Percentiles rank a stretch among this genome's conserved stretches.
phyloP scores from a whole-genome alignment of 2,797 vertebrate species.

The Anguilla anguilla region DNA sequence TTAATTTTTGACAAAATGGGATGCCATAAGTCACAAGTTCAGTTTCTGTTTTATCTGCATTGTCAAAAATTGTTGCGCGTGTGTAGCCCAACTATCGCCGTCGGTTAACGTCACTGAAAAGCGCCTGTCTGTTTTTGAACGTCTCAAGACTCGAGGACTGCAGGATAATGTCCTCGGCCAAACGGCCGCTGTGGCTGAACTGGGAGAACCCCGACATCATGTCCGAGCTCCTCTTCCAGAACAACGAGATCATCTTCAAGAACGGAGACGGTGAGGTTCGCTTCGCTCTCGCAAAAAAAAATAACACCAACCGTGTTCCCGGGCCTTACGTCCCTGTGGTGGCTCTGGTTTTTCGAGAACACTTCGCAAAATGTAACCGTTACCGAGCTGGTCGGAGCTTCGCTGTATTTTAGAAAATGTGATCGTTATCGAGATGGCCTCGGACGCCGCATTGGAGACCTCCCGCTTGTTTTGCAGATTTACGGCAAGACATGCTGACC shows the following conservation, averaged over 20 bases:
- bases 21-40: too few relatives aligned
- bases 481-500: constrained; percentile 96
- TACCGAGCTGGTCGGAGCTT: neutral
- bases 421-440: neutral
- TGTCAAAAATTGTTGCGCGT: neutral
- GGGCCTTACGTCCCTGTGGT: neutral
- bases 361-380: neutral
- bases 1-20: too few relatives aligned
- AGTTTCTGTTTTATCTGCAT: neutral
- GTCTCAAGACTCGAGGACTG: constrained; percentile 89
- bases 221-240: constrained; percentile 96
- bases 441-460: neutral
- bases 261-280: constrained; percentile 86
- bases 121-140: neutral
- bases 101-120: neutral
- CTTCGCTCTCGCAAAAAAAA: neutral
- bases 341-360: neutral
- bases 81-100: neutral
- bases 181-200: constrained; percentile 95
- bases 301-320: neutral
- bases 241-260: constrained; percentile 99
- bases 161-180: constrained; percentile 98
- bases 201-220: constrained; percentile 99
- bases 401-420: neutral
- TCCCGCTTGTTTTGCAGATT: constrained; percentile 66